Base-by-base conservation (phyloP, 1,140 invertebrate species). In the Drosophila rufa region DNA sequence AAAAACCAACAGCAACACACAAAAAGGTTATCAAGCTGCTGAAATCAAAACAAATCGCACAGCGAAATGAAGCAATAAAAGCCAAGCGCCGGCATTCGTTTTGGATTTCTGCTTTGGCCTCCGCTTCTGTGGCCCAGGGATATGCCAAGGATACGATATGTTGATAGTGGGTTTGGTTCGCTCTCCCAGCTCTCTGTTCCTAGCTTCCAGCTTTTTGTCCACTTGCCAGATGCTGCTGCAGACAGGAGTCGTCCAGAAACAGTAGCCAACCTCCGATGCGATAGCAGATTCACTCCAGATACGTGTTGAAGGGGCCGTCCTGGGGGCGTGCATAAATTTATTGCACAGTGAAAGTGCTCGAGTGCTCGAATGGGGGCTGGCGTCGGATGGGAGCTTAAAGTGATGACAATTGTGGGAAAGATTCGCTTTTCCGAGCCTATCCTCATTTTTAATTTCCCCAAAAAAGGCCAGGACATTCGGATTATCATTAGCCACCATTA, bases 31-130 rank as follows among this genome's bases (percentile, higher is more conserved):
- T 90, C 85, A 90, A 85, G 66, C 62, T 83, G 86, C 75, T 77
- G 64, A 85, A 90, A 90, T 91, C 85, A 85, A 90, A 90, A 85
- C 86, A 89, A 89, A 89, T 89, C 85, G 80, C 73, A 82, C 55
- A 66, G 67, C 85, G 70, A 89, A 89, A 82, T 90, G 86, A 90
- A 90, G 85, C 85, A 91, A 90, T 90, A 85, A 90, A 89, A 91
- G 61, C 75, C 47, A 82, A 89, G 58, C 68, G 84, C 65, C 69
- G 53, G 64, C 74, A 78, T 65, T 81, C 74, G 66, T 70, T 67
- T 65, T 48, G 65, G 57, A 64, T 60, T 36, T 79, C 12, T 27
- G 36, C 56, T 60, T 71, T 43, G 33, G 33, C 25, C 30, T 42
- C 19, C 62, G 47, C 40, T 62, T 74, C 36, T 69, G 59, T 80